Evolutionary conservation across 2,113 vertebrate genomes (phyloP), one percentile per base, ranked within the genome.

Genomic region (Urocolius indicus): DNA sequence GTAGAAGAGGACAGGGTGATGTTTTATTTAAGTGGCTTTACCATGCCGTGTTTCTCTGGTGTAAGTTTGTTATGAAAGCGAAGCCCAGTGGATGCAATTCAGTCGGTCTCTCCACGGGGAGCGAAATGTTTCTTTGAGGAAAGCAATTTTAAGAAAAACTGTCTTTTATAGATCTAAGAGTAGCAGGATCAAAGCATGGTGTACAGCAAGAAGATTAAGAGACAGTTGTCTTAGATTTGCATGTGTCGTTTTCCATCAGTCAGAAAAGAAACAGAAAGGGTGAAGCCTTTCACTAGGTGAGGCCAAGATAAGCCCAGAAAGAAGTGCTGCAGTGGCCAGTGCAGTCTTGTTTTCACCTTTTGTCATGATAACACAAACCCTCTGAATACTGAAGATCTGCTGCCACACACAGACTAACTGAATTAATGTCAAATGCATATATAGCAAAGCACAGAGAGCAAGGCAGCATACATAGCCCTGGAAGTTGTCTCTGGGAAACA

Each of bases 21-120:
- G 65, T 94, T 96, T 96, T 94, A 95, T 94, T 96, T 89, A 94
- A 75, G 61, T 67, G 34, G 58, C 41, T 79, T 95, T 84, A 73
- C 74, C 66, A 74, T 45, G 26, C 49, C 61, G 0, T 84, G 66
- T 73, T 76, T 94, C 74, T 90, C 51, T 84, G 63, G 57, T 36
- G 54, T 83, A 61, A 69, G 24, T 90, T 90, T 79, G 52, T 77
- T 95, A 65, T 1, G 29, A 71, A 94, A 59, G 20, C 10, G 48
- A 89, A 78, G 36, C 36, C 52, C 65, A 46, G 9, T 71, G 69
- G 66, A 84, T 89, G 34, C 55, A 86, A 30, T 78, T 74, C 43
- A 63, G 55, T 65, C 48, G 74, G 80, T 55, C 30, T 26, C 30
- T 72, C 45, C 43, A 32, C 7, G 3, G 38, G 29, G 18, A 6